phyloP scores from a whole-genome alignment of 2,888 invertebrate genomes.

The Craniophora ligustri region DNA sequence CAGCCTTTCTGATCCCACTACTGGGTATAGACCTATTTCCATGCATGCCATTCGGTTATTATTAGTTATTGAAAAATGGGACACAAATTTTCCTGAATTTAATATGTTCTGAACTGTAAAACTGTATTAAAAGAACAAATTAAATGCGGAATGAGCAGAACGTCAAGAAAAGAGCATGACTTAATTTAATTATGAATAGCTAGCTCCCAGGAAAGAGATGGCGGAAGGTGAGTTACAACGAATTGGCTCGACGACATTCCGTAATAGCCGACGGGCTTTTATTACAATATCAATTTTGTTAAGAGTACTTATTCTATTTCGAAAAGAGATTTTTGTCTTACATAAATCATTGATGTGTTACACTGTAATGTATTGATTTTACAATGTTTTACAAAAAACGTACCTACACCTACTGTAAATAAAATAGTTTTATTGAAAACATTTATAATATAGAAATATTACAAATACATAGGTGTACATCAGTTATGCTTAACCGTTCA shows the following conservation, averaged over 20 bases:
- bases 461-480: no score
- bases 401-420: no score
- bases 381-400: not conserved
- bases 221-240: conserved; percentile 57
- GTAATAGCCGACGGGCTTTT: conserved; percentile 54
- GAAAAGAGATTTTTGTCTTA: conserved; percentile 16
- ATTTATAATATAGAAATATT: no score
- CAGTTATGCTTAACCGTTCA: no score
- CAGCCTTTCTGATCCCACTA: no score
- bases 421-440: no score
- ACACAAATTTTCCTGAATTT: conserved; percentile 2
- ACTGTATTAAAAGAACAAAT: conserved; percentile 47
- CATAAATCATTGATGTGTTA: conserved; percentile 1
- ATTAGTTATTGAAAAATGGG: no score
- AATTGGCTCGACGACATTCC: conserved; percentile 57
- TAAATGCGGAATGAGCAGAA: conserved; percentile 34
- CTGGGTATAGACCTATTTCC: no score
- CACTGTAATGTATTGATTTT: not conserved
- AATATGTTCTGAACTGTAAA: conserved; percentile 2
- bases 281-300: conserved; percentile 54
- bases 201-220: conserved; percentile 46
- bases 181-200: conserved; percentile 54
- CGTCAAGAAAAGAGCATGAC: conserved; percentile 46
- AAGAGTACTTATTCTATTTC: conserved; percentile 46
- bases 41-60: no score